A percentile compares a stretch with the other conserved stretches of the same genome.
Conservation (phyloP, 2,888 invertebrate genomes). For the Alitta virens region DNA sequence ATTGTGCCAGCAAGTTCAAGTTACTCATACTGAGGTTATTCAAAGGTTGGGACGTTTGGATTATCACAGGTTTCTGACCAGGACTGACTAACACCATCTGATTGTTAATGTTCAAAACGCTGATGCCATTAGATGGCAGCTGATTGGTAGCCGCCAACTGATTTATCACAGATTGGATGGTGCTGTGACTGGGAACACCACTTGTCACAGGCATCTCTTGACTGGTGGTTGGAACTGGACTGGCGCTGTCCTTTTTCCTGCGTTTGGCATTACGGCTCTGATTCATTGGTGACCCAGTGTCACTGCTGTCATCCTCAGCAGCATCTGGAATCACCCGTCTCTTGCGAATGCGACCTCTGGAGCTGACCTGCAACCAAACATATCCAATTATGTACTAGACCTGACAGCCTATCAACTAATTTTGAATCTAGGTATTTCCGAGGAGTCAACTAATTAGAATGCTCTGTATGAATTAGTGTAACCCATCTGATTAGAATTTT, state of each 20-base stretch:
- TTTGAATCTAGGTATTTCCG: too few species aligned
- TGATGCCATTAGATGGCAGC: conserved; percentile 1
- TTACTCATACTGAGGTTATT: conserved; percentile 6
- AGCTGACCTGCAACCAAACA: conserved; percentile 37
- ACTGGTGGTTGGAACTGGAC: conserved; percentile 4
- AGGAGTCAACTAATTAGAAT: too few species aligned
- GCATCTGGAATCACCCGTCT: conserved; percentile 48
- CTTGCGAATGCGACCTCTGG: conserved; percentile 46
- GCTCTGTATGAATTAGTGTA: too few species aligned
- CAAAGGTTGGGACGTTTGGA: conserved; percentile 4
- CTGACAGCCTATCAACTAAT: too few species aligned
- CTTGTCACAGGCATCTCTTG: neutral
- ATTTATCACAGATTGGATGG: neutral
- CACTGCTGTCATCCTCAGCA: conserved; percentile 36
- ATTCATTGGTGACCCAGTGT: too few species aligned
- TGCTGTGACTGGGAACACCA: neutral
- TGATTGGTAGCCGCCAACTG: neutral
- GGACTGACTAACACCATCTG: conserved; percentile 13
- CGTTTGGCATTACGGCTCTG: conserved; percentile 27
- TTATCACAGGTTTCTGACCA: conserved; percentile 3
- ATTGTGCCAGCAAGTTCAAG: conserved; percentile 16
- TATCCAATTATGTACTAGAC: too few species aligned
- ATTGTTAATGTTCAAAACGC: conserved; percentile 6
- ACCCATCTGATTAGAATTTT: too few species aligned
- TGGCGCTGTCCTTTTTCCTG: conserved; percentile 11